Evolutionary conservation across 35 echinoderm and acorn worm genomes (phyloP), one percentile per base, ranked within the genome.

Genomic region (Ophiothrix spiculata): DNA sequence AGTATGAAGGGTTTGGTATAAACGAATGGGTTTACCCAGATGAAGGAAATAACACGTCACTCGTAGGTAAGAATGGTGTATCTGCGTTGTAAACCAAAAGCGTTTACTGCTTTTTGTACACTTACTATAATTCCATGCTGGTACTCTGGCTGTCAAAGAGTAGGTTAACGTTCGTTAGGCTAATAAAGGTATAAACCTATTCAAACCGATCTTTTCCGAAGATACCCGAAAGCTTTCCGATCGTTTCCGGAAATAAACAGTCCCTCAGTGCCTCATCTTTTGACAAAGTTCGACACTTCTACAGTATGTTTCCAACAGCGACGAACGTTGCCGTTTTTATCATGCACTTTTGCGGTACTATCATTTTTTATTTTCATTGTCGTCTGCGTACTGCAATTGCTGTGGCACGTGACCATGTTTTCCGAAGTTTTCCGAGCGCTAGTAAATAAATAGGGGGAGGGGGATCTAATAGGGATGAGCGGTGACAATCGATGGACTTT

Each of bases 11-110:
- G 0, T 97, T 97, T 63, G 95, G 95, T 4, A 41, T 45, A 0
- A 97, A 97, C 64, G 91, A 90, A 2, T 97, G 95, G 95, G 95
- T 97, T 31, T 97, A 97, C 74, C 91, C 95, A 37, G 56, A 75
- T 21, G 81, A 81, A 0, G 74, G 75, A 31, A 75, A 56, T 16
- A 39, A 79, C 31, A 64, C 88, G 23, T 77, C 77, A 32, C 85
- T 97, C n/a, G 63, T 88, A 97, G 90, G 94, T 97, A 75, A 89
- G 93, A 73, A n/a, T n/a, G n/a, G n/a, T n/a, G n/a, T n/a, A n/a
- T n/a, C n/a, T n/a, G n/a, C n/a, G 15, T 28, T 82, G 45, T 4
- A 75, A n/a, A 31, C 21, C 35, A 10, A 4, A 1, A 33, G 35
- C 35, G 2, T 6, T 75, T 33, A n/a, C 73, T 21, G 35, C 29